Percentiles rank a stretch among this genome's conserved stretches.
Evolutionary conservation across 1,140 invertebrate species (phyloP).

Genomic region (Dreissena polymorpha): DNA sequence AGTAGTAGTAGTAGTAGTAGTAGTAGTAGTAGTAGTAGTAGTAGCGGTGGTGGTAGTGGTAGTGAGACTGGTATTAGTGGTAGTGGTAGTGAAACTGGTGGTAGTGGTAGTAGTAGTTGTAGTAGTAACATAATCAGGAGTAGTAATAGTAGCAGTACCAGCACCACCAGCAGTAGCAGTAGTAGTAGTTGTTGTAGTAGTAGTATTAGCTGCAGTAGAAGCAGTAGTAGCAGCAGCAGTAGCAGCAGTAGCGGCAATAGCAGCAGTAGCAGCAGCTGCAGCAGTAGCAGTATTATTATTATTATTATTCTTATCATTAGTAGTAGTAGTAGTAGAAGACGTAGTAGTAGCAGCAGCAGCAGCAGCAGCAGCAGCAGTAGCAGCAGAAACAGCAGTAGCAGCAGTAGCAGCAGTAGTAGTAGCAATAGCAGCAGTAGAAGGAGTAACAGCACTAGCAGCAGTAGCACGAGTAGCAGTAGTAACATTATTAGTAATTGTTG

Average conservation of each 20-base stretch:
- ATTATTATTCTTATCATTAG: neutral
- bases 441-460: neutral
- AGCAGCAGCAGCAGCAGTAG: neutral
- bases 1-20: neutral
- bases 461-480: neutral
- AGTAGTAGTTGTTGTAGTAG: no score
- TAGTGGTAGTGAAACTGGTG: no score
- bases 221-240: no score
- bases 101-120: no score
- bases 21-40: neutral
- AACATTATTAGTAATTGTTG: neutral
- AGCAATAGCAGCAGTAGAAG: neutral
- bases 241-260: no score
- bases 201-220: no score
- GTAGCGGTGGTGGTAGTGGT: neutral
- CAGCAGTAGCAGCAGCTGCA: no score
- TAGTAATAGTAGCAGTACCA: no score
- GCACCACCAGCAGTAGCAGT: no score
- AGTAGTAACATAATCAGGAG: no score
- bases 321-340: neutral
- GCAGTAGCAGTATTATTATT: no score
- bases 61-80: no score
- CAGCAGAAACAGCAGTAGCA: neutral
- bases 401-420: neutral
- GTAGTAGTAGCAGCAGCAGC: neutral